Percentiles rank a stretch among this genome's conserved stretches.
Evolutionary conservation across 2,797 vertebrate genomes (phyloP).

Genomic region (Thaleichthys pacificus): DNA sequence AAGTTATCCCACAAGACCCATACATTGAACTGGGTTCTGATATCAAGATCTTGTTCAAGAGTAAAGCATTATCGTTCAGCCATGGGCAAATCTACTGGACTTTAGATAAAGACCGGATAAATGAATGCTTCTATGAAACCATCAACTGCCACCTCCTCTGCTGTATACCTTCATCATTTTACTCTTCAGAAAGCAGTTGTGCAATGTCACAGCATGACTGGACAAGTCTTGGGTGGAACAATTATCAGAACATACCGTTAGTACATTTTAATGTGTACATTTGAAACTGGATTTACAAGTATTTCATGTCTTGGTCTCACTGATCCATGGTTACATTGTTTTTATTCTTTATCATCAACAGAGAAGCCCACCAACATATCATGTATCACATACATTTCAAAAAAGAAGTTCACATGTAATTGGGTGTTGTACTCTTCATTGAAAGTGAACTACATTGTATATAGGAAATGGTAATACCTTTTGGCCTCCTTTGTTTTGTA

Average conservation of each 20-base stretch:
- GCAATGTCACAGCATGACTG: slow-evolving; percentile 34
- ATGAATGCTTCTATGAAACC: slow-evolving; percentile 22
- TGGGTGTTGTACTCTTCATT: slow-evolving; percentile 46
- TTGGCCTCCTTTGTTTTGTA: background rate
- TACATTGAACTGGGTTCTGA: slow-evolving; percentile 49
- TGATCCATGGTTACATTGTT: too few relatives aligned
- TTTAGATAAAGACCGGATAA: background rate
- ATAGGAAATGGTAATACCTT: slow-evolving; percentile 27
- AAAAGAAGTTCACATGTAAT: slow-evolving; percentile 42
- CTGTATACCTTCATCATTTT: slow-evolving; percentile 54
- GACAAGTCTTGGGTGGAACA: slow-evolving; percentile 50
- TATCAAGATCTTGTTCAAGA: slow-evolving; percentile 38
- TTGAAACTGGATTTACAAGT: background rate
- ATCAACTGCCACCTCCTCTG: slow-evolving; percentile 45
- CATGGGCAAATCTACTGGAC: slow-evolving; percentile 52
- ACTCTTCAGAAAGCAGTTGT: slow-evolving; percentile 16
- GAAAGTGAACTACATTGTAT: slow-evolving; percentile 44
- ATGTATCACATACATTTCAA: slow-evolving; percentile 32
- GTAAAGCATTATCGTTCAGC: slow-evolving; percentile 21
- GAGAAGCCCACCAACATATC: slow-evolving; percentile 58
- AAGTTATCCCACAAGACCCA: slow-evolving; percentile 46
- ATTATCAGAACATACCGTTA: slow-evolving; percentile 60
- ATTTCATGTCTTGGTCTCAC: background rate
- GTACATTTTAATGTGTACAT: background rate
- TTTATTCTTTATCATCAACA: slow-evolving; percentile 26